These are phyloP conservation scores for Parnassius glacialis DNA, from an alignment of 2,888 invertebrate species.

Conservation along the genomic window DNA sequence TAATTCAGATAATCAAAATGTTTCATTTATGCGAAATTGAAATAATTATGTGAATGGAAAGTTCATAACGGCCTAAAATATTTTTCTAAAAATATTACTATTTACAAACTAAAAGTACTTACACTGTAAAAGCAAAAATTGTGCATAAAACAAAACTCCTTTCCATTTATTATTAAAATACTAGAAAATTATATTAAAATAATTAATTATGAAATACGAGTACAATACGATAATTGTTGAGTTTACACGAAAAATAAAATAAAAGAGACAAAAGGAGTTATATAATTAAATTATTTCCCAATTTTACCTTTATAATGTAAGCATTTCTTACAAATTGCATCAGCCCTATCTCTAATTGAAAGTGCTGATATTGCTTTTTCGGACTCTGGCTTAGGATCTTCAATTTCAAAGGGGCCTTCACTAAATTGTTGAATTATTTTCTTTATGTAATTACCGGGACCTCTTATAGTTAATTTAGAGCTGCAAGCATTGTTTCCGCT, in stretches of 20 bases:
- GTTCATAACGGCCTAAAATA: background rate
- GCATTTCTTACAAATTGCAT: constrained; percentile 77
- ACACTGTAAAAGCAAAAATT: constrained; percentile 22
- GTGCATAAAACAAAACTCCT: constrained; percentile 29
- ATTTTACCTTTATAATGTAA: constrained; percentile 74
- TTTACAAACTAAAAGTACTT: constrained; percentile 8
- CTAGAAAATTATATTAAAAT: too few relatives aligned
- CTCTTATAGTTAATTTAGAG: constrained; percentile 65
- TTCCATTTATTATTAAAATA: background rate
- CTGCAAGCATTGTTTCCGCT: constrained; percentile 40
- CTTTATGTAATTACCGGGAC: constrained; percentile 73
- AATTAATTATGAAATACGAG: too few relatives aligned
- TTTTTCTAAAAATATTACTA: constrained; percentile 12
- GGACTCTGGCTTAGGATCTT: constrained; percentile 63
- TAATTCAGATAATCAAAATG: background rate
- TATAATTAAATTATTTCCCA: constrained; percentile 46
- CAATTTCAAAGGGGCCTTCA: constrained; percentile 66
- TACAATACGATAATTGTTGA: too few relatives aligned
- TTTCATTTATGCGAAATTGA: background rate
- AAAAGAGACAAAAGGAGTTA: too few relatives aligned
- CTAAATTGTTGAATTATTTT: constrained; percentile 76
- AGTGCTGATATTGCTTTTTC: constrained; percentile 59
- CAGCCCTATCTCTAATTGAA: constrained; percentile 67
- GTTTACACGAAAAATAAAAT: constrained; percentile 8
- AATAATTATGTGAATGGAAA: background rate